phyloP scores from a whole-genome alignment of 2,888 invertebrate species.

The Spialia ferax region DNA sequence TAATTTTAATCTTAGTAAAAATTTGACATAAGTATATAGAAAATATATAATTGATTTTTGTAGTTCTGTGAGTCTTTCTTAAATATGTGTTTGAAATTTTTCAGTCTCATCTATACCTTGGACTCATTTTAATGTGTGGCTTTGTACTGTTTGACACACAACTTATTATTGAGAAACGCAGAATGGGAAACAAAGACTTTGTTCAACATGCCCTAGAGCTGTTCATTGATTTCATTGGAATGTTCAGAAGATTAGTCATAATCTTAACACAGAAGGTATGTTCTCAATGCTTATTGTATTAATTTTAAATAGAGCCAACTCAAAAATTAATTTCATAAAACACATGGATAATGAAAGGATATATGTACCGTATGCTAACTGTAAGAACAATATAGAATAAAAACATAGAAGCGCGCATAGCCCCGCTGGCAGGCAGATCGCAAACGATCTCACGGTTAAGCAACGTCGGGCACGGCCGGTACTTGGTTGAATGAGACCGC shows the following conservation, averaged over 20 bases:
- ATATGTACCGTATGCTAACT: too few relatives aligned
- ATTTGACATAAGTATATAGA: too few relatives aligned
- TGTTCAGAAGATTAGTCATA: conserved; percentile 96
- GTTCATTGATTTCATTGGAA: conserved; percentile 97
- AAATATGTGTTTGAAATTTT: conserved; percentile 42
- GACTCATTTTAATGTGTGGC: conserved; percentile 96
- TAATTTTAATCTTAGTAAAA: conserved; percentile 12
- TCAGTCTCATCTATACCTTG: conserved; percentile 94
- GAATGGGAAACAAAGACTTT: conserved; percentile 96
- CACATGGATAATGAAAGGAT: too few relatives aligned
- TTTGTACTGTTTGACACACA: conserved; percentile 99
- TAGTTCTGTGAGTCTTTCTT: neutral
- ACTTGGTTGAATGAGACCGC: too few relatives aligned
- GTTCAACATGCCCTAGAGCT: conserved; percentile 96
- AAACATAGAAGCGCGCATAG: too few relatives aligned
- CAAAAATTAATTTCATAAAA: too few relatives aligned
- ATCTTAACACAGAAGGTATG: conserved; percentile 95
- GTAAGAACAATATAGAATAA: too few relatives aligned
- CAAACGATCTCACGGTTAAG: too few relatives aligned
- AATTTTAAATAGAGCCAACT: too few relatives aligned
- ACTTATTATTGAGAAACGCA: conserved; percentile 96
- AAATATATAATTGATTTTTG: neutral
- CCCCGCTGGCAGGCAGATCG: too few relatives aligned
- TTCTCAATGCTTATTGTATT: neutral
- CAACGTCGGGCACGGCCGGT: too few relatives aligned